phyloP scores from a whole-genome alignment of 2,797 vertebrate genomes.

The Xenops minutus region DNA sequence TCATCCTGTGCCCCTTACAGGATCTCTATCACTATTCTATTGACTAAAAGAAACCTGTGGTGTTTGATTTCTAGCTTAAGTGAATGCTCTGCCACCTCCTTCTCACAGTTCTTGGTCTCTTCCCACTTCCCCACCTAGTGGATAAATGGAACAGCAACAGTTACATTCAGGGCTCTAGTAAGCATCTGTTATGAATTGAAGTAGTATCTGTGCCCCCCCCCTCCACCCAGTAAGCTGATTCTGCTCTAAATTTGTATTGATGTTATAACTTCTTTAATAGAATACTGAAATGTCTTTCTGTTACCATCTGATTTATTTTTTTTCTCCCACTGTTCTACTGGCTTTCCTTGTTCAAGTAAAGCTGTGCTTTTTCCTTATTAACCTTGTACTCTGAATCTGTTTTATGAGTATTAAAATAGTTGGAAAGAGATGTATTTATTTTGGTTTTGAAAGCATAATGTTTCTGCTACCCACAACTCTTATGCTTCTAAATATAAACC shows the following conservation, averaged over 20 bases:
- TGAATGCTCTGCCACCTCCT: background rate
- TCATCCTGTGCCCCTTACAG: background rate
- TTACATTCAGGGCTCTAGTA: background rate
- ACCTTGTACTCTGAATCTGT: background rate
- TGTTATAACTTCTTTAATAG: background rate
- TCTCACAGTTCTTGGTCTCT: background rate
- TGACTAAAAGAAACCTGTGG: accelerated
- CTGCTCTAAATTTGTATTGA: background rate
- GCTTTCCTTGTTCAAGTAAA: background rate
- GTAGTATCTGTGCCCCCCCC: background rate
- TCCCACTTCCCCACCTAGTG: background rate
- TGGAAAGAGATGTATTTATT: background rate
- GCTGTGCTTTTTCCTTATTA: background rate
- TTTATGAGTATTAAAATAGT: background rate
- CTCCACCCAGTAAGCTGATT: background rate
- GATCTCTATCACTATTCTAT: background rate
- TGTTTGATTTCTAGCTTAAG: background rate
- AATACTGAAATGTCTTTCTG: background rate
- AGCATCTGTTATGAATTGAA: background rate
- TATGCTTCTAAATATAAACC: background rate
- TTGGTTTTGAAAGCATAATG: background rate
- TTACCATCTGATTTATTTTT: background rate
- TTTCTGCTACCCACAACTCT: background rate
- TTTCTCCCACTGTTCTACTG: background rate
- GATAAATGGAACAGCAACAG: background rate